Base-by-base conservation (phyloP, 2,797 vertebrate genomes). In the Coracias cyanogaster region DNA sequence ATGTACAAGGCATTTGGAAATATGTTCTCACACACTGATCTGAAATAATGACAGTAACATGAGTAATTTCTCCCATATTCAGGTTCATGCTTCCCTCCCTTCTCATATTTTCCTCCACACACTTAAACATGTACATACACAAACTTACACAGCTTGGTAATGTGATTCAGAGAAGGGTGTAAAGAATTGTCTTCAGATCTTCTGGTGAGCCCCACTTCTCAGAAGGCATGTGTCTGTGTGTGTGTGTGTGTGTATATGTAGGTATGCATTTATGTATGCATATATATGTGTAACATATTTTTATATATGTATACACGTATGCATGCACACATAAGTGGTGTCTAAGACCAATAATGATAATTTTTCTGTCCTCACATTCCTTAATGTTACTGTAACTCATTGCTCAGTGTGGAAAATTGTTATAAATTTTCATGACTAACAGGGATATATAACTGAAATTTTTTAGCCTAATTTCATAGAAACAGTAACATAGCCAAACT, bases 141-240 rank as follows among this genome's bases (percentile, higher is more conserved):
- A 26, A 14, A 10, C 25, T 69, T 61, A 12, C 19, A 48, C 1
- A 26, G 15, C 41, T 61, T 82, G 64, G 72, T 79, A 91, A 89
- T 73, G 86, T 60, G 86, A 89, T 72, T 80, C 60, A 82, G 89
- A 94, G 76, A 97, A 96, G 31, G 19, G 62, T 91, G 60, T 90
- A 54, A 93, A 87, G 93, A 94, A 79, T 77, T 84, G 64, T 79
- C 67, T 94, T 94, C 74, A 94, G 54, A 64, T 33, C 8, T 89
- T 58, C 43, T 69, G 31, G 15, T 82, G 72, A 84, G 10, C 37
- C 17, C 9, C 31, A 14, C 61, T 78, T 88, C 67, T 78, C 83
- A 66, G 71, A 76, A 83, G 29, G 15, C 37, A 3, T 18, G 7
- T 64, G 12, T 69, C 12, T 78, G 1, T 33, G 15, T 41, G 35